Conservation (phyloP, 2,888 invertebrate genomes). For the Cryptosula pallasiana region DNA sequence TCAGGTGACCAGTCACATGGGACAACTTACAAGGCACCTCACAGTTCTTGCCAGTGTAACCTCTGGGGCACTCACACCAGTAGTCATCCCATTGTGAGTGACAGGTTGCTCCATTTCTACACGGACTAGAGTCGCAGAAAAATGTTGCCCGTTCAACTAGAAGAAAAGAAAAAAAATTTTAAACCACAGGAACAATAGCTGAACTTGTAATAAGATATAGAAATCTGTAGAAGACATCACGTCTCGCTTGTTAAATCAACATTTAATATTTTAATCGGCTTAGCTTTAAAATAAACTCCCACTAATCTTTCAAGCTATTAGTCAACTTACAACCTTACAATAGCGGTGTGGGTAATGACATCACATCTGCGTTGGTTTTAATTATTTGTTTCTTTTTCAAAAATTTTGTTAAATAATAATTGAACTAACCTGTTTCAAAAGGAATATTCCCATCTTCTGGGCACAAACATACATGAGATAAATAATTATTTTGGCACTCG, state of each 20-base stretch:
- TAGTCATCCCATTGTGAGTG: slow-evolving; percentile 24
- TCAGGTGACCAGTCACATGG: not conserved
- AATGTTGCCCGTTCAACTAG: not conserved
- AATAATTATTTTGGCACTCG: not conserved
- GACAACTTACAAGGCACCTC: slow-evolving; percentile 13
- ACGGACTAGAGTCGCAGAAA: slow-evolving; percentile 8
- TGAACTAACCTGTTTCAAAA: not conserved
- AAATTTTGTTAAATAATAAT: no score
- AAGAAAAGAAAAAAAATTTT: no score
- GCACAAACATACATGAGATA: not conserved
- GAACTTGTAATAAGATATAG: no score
- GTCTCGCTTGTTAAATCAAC: no score
- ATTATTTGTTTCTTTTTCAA: no score
- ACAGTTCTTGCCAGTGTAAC: slow-evolving; percentile 20
- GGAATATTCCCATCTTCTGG: not conserved
- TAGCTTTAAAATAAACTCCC: no score
- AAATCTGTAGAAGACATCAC: no score
- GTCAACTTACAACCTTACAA: no score
- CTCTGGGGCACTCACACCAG: slow-evolving; percentile 21
- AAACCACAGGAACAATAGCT: not conserved
- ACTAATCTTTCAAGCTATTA: no score
- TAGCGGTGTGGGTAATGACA: no score
- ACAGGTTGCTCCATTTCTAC: slow-evolving; percentile 19
- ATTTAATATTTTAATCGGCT: no score
- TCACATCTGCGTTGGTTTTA: no score